These are phyloP conservation scores for Dromius quadrimaculatus DNA, from an alignment of 2,888 invertebrate genomes.

Conservation along the genomic window DNA sequence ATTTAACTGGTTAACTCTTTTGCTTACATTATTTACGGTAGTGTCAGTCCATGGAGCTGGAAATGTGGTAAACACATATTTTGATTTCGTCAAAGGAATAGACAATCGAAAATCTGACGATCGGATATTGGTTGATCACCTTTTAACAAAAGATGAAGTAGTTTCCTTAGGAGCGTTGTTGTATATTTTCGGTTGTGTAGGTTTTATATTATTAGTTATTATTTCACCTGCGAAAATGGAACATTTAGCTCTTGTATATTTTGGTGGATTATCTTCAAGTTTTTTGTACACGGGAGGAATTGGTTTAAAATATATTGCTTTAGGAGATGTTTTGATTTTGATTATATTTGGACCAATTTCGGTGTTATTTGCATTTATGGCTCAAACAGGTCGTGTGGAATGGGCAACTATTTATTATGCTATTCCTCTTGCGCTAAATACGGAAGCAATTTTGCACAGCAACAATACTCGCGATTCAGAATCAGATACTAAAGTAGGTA, in stretches of 20 bases:
- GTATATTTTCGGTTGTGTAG: slow-evolving; percentile 87
- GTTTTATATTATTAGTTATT: slow-evolving; percentile 80
- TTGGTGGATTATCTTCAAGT: slow-evolving; percentile 94
- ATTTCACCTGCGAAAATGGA: slow-evolving; percentile 94
- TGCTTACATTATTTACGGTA: slow-evolving; percentile 87
- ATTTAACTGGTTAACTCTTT: slow-evolving; percentile 83
- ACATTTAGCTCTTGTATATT: slow-evolving; percentile 93
- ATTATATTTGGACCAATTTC: slow-evolving; percentile 95
- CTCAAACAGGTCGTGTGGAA: slow-evolving; percentile 92
- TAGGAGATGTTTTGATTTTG: slow-evolving; percentile 92
- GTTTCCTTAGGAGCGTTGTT: slow-evolving; percentile 90
- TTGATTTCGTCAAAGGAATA: slow-evolving; percentile 93
- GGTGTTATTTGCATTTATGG: slow-evolving; percentile 92
- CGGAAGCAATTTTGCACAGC: slow-evolving; percentile 94
- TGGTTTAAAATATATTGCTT: slow-evolving; percentile 94
- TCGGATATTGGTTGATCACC: slow-evolving; percentile 93
- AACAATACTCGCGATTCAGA: slow-evolving; percentile 95
- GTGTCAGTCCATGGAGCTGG: slow-evolving; percentile 96
- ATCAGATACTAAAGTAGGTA: slow-evolving; percentile 88
- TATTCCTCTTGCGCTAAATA: slow-evolving; percentile 92
- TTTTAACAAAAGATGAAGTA: slow-evolving; percentile 84
- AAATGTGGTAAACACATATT: slow-evolving; percentile 96
- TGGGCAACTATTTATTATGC: slow-evolving; percentile 94
- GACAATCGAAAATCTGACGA: slow-evolving; percentile 95
- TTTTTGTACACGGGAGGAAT: slow-evolving; percentile 98